Evolutionary conservation across 92 coral and sea anemone species (phyloP), one percentile per base, ranked within the genome.

Genomic region (Pocillopora meandrina): DNA sequence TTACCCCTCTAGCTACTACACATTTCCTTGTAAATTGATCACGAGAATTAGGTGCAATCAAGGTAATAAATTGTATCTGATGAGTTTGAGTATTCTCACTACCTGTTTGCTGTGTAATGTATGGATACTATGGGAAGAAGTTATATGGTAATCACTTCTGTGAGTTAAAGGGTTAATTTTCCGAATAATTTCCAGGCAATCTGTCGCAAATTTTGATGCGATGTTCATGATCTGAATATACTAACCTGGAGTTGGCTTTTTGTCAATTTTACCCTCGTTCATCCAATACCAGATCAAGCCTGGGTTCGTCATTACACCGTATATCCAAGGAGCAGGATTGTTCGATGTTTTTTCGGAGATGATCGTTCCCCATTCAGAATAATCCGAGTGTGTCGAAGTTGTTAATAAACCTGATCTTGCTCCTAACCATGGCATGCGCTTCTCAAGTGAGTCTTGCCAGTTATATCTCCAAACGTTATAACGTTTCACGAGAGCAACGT

Each of bases 221-320:
- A 42, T 7, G 52, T 42, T 42, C 52, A 42, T 42, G 52, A 42
- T 19, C 14, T 67, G 72, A 35, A 31, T 67, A 67, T 8, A 12
- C 13, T 26, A 67, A 15, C 72, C 72, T 13, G 18, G 16, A 10
- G 35, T 49, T 56, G 20, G 62, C 18, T 34, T 79, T 3, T 62
- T 56, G 10, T 64, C 89, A 55, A 90, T 88, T 75, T 92, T 90
- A 19, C 86, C 90, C 63, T 92, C 95, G 26, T 92, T 92, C 19
- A 89, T 74, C 95, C 95, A 92, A 85, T 92, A 92, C 95, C 95
- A 92, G n/a, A 92, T 92, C 47, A 75, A 72, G 1, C 90, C 95
- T 49, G 95, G 95, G 68, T 82, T 83, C 18, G 84, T 49, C 95
- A 92, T 92, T 19, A 5, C 59, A 61, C 56, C 21, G 61, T 63